A percentile compares a stretch with the other conserved stretches of the same genome.
These are phyloP conservation scores for Colossoma macropomum DNA, from an alignment of 2,113 vertebrate species.

Conservation along the genomic window DNA sequence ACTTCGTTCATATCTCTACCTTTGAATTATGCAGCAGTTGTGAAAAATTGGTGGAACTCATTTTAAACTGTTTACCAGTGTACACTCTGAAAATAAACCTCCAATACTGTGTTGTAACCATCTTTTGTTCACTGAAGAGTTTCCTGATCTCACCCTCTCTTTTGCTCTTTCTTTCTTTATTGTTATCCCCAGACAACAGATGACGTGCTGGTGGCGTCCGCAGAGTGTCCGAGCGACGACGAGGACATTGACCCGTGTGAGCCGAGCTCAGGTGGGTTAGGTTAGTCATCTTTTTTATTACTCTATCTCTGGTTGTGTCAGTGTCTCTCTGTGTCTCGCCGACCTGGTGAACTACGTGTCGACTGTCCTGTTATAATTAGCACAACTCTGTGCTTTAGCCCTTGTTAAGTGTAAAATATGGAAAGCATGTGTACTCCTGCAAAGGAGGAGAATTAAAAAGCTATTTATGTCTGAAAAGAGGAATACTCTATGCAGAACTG, in stretches of 20 bases:
- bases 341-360: background rate
- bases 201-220: constrained; percentile 93
- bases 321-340: background rate
- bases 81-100: too few species aligned
- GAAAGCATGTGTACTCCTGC: background rate
- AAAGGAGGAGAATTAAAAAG: background rate
- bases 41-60: too few species aligned
- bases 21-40: too few species aligned
- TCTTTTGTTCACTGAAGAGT: background rate
- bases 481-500: background rate
- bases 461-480: too few species aligned
- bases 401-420: background rate
- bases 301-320: constrained; percentile 81
- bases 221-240: constrained; percentile 96
- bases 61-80: too few species aligned
- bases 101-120: too few species aligned
- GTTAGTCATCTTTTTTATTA: constrained; percentile 97
- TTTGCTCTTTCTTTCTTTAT: constrained; percentile 50
- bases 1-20: too few species aligned
- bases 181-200: constrained; percentile 85
- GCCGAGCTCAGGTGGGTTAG: constrained; percentile 99
- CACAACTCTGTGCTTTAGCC: background rate
- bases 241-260: constrained; percentile 99
- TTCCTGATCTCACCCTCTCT: background rate
- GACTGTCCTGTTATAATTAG: background rate